These are phyloP conservation scores for Catostylus mosaicus DNA, from an alignment of 30 jellyfish, hydroid and myxozoan genomes.

Conservation along the genomic window DNA sequence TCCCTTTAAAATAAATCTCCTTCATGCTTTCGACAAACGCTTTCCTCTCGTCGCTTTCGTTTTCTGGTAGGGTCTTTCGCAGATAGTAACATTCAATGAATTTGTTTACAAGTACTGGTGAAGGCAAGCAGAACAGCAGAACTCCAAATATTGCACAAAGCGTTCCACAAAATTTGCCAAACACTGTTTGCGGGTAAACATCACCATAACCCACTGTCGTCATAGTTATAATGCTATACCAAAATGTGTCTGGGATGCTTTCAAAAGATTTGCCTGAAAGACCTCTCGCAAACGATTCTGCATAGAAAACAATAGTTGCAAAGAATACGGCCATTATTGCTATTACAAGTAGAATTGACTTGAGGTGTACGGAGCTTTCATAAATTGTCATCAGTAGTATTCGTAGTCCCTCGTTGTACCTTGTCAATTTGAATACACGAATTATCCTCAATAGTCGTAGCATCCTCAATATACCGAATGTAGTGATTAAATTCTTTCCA, in stretches of 20 bases:
- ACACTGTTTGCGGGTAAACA: constrained; percentile 74
- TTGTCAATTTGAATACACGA: constrained; percentile 80
- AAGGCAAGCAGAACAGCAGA: constrained; percentile 86
- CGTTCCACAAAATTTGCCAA: constrained; percentile 81
- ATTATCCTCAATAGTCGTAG: constrained; percentile 72
- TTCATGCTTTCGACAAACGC: constrained; percentile 82
- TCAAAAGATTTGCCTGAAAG: constrained; percentile 2
- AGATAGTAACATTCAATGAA: constrained; percentile 82
- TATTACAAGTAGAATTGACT: constrained; percentile 55
- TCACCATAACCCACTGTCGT: constrained; percentile 96
- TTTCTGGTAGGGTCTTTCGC: constrained; percentile 27
- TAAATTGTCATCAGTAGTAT: constrained; percentile 69
- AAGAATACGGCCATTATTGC: constrained; percentile 58
- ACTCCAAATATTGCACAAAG: constrained; percentile 74
- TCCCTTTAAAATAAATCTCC: constrained; percentile 60
- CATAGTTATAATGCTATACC: constrained; percentile 87
- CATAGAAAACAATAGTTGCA: constrained; percentile 73
- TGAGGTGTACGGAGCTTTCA: constrained; percentile 69
- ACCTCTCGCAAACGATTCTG: constrained; percentile 24
- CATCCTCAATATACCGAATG: constrained; percentile 48
- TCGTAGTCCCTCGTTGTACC: constrained; percentile 77
- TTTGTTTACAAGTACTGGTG: constrained; percentile 87
- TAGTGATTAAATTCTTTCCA: constrained; percentile 5
- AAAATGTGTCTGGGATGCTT: constrained; percentile 81
- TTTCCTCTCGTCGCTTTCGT: constrained; percentile 60